Base-by-base conservation (phyloP, 2,797 vertebrate genomes). In the Bradypodion ventrale region DNA sequence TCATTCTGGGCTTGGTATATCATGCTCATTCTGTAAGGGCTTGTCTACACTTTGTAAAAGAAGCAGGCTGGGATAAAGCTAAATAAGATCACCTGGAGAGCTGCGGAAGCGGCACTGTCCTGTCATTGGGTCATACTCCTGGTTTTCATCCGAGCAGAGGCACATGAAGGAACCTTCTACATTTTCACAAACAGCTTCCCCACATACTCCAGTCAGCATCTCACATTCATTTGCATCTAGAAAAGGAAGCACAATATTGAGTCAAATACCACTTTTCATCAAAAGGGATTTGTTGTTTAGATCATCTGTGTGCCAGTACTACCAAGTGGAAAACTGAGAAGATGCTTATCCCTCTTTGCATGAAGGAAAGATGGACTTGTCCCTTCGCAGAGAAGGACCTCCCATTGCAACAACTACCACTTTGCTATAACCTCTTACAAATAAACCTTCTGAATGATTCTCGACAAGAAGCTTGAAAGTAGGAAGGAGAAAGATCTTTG, bases 161-260 rank as follows among this genome's bases (percentile, higher is more conserved):
- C 98, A 99, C 70, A 97, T 92, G 95, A 98, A 99, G 83, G 97
- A 96, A 2, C 98, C 98, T 5, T 98, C 97, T 0, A 96, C 94
- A 2, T 99, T 99, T 92, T 98, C 96, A 93, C 98, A 99, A 90
- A 96, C 95, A 35, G 98, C 98, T 90, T 98, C 98, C 0, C 98
- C 98, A 88, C 98, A 99, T 82, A 99, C 97, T 16, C 97, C 95
- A 80, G 96, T 97, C 89, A 99, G 94, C 94, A 98, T 95, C 85
- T 97, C 97, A 90, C 98, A 99, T 94, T 99, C 98, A 35, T 99
- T 98, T 92, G 98, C 96, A 93, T 99, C 98, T 99, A 95, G 88
- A 94, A 92, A 89, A 85, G 77, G 23, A 87, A 95, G 21, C 46
- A 83, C 32, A 86, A 84, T 37, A 87, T 60, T 74, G 76, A 84